Conservation (phyloP, 2,888 invertebrate species). For the Rhopalosiphum nymphaeae region DNA sequence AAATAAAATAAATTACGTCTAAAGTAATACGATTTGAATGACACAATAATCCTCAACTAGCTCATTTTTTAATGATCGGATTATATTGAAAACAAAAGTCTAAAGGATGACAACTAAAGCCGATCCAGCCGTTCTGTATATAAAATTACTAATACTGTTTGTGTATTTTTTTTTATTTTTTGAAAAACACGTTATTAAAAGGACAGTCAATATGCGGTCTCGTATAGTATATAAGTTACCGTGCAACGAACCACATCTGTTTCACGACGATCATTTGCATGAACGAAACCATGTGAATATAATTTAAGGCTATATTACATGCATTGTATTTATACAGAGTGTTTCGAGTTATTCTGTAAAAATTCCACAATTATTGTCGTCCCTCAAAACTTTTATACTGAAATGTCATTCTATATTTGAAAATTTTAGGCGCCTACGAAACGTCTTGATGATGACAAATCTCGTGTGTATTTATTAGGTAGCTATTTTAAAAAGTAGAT, state of each 20-base stretch:
- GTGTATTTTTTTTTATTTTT: not conserved
- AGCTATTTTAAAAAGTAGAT: too few species aligned
- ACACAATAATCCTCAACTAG: conserved; percentile 24
- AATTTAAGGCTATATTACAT: not conserved
- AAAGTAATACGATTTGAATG: conserved; percentile 32
- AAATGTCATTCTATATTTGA: not conserved
- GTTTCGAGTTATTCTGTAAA: not conserved
- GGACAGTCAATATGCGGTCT: not conserved
- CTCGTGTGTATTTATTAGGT: not conserved
- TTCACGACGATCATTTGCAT: not conserved
- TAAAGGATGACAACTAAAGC: conserved; percentile 45
- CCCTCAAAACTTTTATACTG: not conserved
- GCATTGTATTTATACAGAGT: not conserved
- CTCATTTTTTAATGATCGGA: conserved; percentile 47
- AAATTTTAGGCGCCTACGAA: not conserved
- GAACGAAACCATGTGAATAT: not conserved
- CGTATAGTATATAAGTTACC: not conserved
- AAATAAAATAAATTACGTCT: conserved; percentile 19
- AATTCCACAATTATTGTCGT: not conserved
- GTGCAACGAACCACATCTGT: not conserved
- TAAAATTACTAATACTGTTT: not conserved
- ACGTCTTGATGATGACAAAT: not conserved
- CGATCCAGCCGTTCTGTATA: not conserved
- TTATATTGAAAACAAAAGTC: conserved; percentile 33
- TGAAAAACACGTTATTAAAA: not conserved